Evolutionary conservation across 2,888 invertebrate species (phyloP), one percentile per base, ranked within the genome.

Genomic region (Anagyrus pseudococci): DNA sequence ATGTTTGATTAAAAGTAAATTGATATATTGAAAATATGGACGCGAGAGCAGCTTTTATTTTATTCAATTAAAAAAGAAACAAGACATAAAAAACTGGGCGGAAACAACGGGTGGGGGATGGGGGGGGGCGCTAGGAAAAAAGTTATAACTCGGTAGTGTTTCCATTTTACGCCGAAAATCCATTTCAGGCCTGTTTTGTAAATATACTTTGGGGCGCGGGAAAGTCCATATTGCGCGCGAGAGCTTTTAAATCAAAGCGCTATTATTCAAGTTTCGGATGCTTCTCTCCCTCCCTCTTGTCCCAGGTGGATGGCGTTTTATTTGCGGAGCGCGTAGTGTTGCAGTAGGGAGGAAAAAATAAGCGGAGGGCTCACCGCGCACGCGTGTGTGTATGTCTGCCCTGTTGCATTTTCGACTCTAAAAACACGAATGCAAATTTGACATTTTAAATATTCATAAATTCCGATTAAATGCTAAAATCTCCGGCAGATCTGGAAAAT

Each of bases 401-500:
- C 33, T 37, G 33, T 37, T 37, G 25, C 22, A 19, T 19, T 22
- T 10, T n/a, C 26, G 33, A 15, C 33, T 37, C 40, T 49, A 65
- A 65, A 65, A 61, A 58, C 20, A 20, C 8, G 53, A 54, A 65
- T 65, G 61, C 54, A 62, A 62, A 65, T 65, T 47, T 26, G 43
- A 55, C 4, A 65, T 65, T 64, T 62, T 65, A 62, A 65, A 62
- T 65, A 65, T 65, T 65, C 65, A 62, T 58, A 62, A 62, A 62
- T 65, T 60, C 61, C 53, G 61, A 65, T 65, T 62, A 62, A 55
- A 65, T 65, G 65, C 61, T 58, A 54, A 62, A 62, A 62, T 62
- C n/a, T n/a, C 58, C 26, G 49, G 48, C n/a, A 6, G 26, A 26
- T 22, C 48, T 33, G 33, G 48, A 40, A 46, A n/a, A 60, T 64